Base-by-base conservation (phyloP, 2,888 invertebrate genomes). In the Aromia moschata region DNA sequence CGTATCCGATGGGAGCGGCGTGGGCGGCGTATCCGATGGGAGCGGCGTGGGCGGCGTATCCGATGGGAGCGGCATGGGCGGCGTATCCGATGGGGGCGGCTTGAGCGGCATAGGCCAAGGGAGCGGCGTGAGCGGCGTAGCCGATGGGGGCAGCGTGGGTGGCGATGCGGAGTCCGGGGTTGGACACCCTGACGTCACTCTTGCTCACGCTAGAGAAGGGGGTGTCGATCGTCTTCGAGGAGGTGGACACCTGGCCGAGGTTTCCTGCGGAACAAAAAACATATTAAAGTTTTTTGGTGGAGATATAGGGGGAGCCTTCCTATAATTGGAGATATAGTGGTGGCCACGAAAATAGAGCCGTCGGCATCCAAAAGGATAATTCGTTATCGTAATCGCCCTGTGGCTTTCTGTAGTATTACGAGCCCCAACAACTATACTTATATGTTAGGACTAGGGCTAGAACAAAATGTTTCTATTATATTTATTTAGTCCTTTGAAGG, bases 161-260 rank as follows among this genome's bases (percentile, higher is more conserved):
- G 15, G 72, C 67, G 15, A 71, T 51, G 36, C 72, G 73, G 9
- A 83, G 62, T 12, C 86, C 86, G 10, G 87, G 87, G 79, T 88
- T 89, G 80, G 86, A 87, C 15, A 89, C 86, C n/a, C 89, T 85
- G 20, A 89, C 85, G 73, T 89, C 89, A 16, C 87, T 82, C 74
- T 89, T 89, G 73, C 87, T 86, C 40, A 88, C 88, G 74, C 87
- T 89, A 46, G 89, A 89, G 83, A 85, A 90, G 5, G 90, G 89
- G 1, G 90, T 90, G 77, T 88, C 87, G 69, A 90, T 85, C 61
- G 87, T 85, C 77, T 89, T 90, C 12, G 86, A 83, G 79, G 87
- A 87, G 44, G 89, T 88, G 11, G 90, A 88, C 57, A 88, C 83
- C 83, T 86, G 86, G 62, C 89, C 89, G 64, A 90, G 81, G 76